These are phyloP conservation scores for Sphyrna mokarran DNA, from an alignment of 2,113 vertebrate species.

Conservation along the genomic window DNA sequence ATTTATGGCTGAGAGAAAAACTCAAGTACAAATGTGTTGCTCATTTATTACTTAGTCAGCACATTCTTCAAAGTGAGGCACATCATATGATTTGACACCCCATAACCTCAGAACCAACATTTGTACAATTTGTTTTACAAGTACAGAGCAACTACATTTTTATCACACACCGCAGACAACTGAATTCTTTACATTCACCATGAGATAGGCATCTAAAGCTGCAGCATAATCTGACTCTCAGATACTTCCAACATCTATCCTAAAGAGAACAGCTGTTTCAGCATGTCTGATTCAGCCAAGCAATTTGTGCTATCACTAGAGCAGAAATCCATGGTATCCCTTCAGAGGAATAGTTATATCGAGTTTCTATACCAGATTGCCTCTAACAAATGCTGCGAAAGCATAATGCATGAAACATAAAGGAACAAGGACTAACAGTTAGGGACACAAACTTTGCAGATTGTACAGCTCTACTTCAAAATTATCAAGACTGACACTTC, in stretches of 20 bases:
- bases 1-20: neutral
- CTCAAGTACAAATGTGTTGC: neutral
- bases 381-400: neutral
- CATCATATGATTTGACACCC: neutral
- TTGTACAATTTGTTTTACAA: neutral
- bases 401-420: too few relatives aligned
- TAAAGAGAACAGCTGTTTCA: neutral
- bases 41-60: neutral
- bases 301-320: neutral
- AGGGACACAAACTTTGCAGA: neutral
- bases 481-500: neutral
- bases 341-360: neutral
- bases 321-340: neutral
- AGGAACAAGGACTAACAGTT: neutral
- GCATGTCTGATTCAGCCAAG: neutral
- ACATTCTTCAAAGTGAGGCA: neutral
- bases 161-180: neutral
- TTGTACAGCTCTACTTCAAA: neutral
- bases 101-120: too few relatives aligned
- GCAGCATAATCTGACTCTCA: neutral
- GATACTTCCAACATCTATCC: too few relatives aligned
- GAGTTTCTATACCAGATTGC: neutral
- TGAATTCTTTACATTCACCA: neutral
- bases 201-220: slow-evolving; percentile 9
- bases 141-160: neutral